Conservation (phyloP, 2,113 vertebrate genomes). For the Marcusenius ussheri region DNA sequence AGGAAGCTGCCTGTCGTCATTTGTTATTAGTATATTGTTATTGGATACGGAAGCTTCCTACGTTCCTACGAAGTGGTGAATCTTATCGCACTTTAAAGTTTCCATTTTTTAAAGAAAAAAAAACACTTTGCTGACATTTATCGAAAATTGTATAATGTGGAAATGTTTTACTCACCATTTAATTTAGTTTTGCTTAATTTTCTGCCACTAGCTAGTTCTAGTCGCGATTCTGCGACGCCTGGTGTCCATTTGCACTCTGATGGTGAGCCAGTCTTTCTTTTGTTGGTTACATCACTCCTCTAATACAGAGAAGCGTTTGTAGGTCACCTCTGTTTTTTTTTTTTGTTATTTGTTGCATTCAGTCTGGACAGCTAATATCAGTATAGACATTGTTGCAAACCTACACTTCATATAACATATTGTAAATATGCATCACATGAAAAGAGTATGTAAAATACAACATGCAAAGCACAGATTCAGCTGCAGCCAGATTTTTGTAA, state of each 20-base stretch:
- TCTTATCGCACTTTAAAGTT: slow-evolving; percentile 54
- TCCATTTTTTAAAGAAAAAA: slow-evolving; percentile 60
- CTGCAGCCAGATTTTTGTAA: neutral
- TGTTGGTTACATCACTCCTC: neutral
- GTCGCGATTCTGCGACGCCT: neutral
- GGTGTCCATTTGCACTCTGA: neutral
- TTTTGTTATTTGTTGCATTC: neutral
- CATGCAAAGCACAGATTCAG: neutral
- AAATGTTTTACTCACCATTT: neutral
- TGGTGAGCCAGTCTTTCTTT: neutral
- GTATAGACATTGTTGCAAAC: neutral
- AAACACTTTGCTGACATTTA: neutral
- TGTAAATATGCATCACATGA: neutral
- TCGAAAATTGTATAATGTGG: neutral
- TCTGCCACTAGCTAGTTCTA: neutral
- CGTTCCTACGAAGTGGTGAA: slow-evolving; percentile 60
- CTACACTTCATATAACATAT: neutral
- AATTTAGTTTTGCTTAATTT: neutral
- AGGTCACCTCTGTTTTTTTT: neutral
- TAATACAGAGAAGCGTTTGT: neutral
- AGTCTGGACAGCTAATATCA: neutral
- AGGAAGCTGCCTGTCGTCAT: slow-evolving; percentile 71
- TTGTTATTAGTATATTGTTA: slow-evolving; percentile 69
- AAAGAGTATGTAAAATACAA: neutral
- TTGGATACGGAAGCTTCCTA: slow-evolving; percentile 58